Evolutionary conservation across 2,113 vertebrate species (phyloP).

Genomic region (Cranoglanis bouderius): DNA sequence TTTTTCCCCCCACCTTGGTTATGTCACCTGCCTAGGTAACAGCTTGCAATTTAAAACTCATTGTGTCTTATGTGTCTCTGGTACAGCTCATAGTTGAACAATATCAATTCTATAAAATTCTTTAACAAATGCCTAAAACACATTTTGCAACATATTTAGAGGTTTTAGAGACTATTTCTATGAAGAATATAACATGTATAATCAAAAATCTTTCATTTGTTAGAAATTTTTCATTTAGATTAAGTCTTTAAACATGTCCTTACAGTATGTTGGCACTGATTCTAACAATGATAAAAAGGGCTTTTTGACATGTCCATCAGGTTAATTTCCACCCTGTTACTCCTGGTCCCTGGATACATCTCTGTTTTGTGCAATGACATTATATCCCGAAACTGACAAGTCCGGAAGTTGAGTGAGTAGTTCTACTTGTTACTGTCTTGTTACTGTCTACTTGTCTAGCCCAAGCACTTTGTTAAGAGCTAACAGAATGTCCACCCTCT

Average conservation of each 20-base stretch:
- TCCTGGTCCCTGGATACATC: not conserved
- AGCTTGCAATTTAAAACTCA: not conserved
- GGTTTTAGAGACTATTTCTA: not conserved
- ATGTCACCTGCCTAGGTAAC: not conserved
- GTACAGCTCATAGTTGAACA: not conserved
- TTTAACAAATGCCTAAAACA: not conserved
- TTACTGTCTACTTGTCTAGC: conserved; percentile 2
- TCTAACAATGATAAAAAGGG: not conserved
- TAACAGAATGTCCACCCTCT: not conserved
- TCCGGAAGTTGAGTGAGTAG: not conserved
- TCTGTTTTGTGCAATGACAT: not conserved
- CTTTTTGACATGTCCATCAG: not conserved
- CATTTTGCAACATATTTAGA: not conserved
- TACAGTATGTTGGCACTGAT: not conserved
- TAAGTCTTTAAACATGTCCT: not conserved
- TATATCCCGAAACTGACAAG: not conserved
- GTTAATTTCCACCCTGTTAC: not conserved
- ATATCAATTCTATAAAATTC: not conserved
- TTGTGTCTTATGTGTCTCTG: not conserved
- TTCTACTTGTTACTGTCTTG: not conserved
- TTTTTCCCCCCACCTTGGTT: not conserved
- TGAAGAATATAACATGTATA: not conserved
- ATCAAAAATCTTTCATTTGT: not conserved
- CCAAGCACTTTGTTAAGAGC: not conserved
- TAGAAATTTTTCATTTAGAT: not conserved